Conservation (phyloP, 2,797 vertebrate species). For the Tokudaia muenninki region DNA sequence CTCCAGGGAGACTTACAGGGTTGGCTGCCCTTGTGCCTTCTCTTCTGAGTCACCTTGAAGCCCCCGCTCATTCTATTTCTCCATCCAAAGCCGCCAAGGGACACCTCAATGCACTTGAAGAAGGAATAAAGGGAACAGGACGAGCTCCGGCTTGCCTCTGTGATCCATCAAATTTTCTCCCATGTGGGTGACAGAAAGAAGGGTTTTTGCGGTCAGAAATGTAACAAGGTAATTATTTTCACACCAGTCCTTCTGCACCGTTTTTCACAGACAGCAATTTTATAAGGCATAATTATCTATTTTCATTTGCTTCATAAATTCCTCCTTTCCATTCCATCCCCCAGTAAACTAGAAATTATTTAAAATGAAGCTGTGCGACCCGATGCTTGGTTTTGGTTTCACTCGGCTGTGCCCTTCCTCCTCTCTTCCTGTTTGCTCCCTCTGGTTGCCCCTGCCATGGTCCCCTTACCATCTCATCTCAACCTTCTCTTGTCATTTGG, state of each 20-base stretch:
- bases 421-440: accelerated
- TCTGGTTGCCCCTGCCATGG: accelerated
- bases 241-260: conserved; percentile 70
- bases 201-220: conserved; percentile 73
- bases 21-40: neutral
- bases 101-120: conserved; percentile 3
- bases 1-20: neutral
- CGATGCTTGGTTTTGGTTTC: neutral
- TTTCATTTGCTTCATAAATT: conserved; percentile 83
- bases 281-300: conserved; percentile 82
- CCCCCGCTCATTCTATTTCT: neutral
- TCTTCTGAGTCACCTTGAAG: conserved; percentile 20
- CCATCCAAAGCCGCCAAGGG: neutral
- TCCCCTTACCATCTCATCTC: neutral
- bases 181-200: conserved; percentile 69
- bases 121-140: conserved; percentile 66
- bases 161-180: conserved; percentile 71
- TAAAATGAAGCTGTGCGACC: conserved; percentile 44
- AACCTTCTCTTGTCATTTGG: neutral
- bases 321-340: conserved; percentile 71
- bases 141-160: conserved; percentile 61
- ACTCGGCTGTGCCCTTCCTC: neutral
- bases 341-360: conserved; percentile 77
- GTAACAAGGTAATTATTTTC: conserved; percentile 80
- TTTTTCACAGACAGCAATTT: conserved; percentile 79